Percentiles rank a stretch among this genome's conserved stretches.
These are phyloP conservation scores for Odontophorus gujanensis DNA, from an alignment of 2,113 vertebrate genomes.

Conservation along the genomic window DNA sequence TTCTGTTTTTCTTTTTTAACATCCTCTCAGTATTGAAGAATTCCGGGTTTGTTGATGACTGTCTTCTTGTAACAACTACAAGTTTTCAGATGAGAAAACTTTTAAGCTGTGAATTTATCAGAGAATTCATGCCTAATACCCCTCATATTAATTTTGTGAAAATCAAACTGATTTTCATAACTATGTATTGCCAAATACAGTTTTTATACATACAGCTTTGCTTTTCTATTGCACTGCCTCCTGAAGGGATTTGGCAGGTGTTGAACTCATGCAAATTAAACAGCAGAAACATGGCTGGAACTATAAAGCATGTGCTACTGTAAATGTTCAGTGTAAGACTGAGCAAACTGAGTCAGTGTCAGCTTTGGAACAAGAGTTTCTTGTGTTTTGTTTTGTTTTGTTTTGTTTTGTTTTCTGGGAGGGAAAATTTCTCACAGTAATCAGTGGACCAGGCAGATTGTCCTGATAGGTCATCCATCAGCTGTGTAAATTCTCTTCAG, in stretches of 20 bases:
- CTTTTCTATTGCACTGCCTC: not conserved
- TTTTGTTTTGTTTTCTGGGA: not conserved
- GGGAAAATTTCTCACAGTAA: accelerated
- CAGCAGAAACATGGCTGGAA: not conserved
- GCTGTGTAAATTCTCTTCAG: not conserved
- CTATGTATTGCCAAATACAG: not conserved
- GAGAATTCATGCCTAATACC: not conserved
- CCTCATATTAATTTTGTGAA: not conserved
- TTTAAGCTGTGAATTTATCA: not conserved
- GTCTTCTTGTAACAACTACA: not conserved
- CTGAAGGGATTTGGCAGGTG: not conserved
- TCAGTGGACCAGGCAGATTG: not conserved
- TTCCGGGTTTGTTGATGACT: not conserved
- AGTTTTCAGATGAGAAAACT: not conserved
- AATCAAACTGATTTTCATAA: not conserved
- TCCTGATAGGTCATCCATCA: not conserved
- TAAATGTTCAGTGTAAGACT: not conserved
- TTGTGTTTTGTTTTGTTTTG: not conserved
- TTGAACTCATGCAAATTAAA: not conserved
- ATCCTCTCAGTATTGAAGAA: not conserved
- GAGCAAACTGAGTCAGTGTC: accelerated
- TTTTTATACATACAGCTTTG: not conserved
- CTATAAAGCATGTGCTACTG: not conserved
- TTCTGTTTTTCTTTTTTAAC: not conserved
- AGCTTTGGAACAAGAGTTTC: not conserved